Percentiles rank a stretch among this genome's conserved stretches.
phyloP scores from a whole-genome alignment of 2,888 invertebrate species.

The Eurois occulta region DNA sequence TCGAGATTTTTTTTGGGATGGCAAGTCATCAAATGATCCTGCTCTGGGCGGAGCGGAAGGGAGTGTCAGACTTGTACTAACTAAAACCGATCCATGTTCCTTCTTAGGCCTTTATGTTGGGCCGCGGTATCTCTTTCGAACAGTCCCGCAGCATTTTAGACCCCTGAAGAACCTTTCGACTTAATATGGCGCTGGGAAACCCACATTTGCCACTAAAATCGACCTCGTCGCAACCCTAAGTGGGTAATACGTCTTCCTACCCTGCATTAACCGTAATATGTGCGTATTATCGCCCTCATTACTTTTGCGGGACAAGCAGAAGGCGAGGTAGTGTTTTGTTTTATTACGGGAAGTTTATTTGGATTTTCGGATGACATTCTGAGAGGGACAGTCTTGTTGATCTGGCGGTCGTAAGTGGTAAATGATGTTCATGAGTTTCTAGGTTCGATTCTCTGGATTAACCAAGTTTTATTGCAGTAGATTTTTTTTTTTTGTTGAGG shows the following conservation, averaged over 20 bases:
- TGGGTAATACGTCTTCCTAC: slow-evolving; percentile 34
- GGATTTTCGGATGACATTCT: not conserved
- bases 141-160: too few species aligned
- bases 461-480: too few species aligned
- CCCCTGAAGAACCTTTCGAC: not conserved
- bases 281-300: slow-evolving; percentile 45
- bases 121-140: too few species aligned
- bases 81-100: too few species aligned
- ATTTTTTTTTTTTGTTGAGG: too few species aligned
- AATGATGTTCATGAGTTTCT: not conserved
- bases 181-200: slow-evolving; percentile 17
- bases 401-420: not conserved
- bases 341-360: slow-evolving; percentile 3
- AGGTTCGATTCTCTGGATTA: too few species aligned
- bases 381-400: not conserved
- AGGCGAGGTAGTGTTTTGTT: not conserved
- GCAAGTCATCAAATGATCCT: too few species aligned
- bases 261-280: slow-evolving; percentile 47
- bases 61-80: too few species aligned
- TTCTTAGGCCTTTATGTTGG: too few species aligned
- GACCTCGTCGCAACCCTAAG: slow-evolving; percentile 15
- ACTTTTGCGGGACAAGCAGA: slow-evolving; percentile 23
- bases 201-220: not conserved
- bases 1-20: too few species aligned
- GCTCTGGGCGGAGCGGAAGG: too few species aligned